A percentile compares a stretch with the other conserved stretches of the same genome.
phyloP scores from a whole-genome alignment of 2,888 invertebrate species.

The Panzeria rudis region DNA sequence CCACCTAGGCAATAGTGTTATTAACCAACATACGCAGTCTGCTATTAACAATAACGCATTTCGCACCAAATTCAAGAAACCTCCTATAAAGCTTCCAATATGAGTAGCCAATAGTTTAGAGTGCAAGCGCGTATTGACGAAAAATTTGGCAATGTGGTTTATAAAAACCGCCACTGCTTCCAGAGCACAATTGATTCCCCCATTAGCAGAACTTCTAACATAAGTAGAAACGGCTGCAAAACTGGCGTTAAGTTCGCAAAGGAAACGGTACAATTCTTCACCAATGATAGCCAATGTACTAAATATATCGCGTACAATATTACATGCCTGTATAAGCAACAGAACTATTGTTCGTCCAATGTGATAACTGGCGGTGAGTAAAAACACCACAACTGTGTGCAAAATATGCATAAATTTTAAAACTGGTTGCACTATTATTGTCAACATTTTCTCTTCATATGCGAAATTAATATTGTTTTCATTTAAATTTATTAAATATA shows the following conservation, averaged over 20 bases:
- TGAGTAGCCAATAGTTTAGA: slow-evolving; percentile 73
- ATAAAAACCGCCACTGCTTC: slow-evolving; percentile 69
- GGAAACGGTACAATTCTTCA: slow-evolving; percentile 74
- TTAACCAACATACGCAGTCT: slow-evolving; percentile 73
- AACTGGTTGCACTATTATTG: slow-evolving; percentile 55
- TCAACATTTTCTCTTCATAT: slow-evolving; percentile 36
- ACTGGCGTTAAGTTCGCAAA: slow-evolving; percentile 70
- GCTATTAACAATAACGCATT: slow-evolving; percentile 74
- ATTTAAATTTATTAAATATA: not conserved
- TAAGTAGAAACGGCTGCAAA: slow-evolving; percentile 64
- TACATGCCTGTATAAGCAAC: slow-evolving; percentile 60
- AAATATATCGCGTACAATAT: slow-evolving; percentile 59
- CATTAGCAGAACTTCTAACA: slow-evolving; percentile 71
- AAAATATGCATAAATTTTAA: slow-evolving; percentile 63
- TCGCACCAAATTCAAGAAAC: slow-evolving; percentile 62
- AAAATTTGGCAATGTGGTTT: slow-evolving; percentile 69
- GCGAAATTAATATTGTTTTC: not conserved
- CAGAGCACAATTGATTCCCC: slow-evolving; percentile 65
- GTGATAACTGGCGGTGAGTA: slow-evolving; percentile 71
- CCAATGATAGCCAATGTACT: slow-evolving; percentile 69
- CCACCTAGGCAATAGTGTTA: slow-evolving; percentile 73
- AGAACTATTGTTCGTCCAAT: slow-evolving; percentile 73
- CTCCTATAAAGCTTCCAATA: slow-evolving; percentile 61
- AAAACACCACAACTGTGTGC: slow-evolving; percentile 31
- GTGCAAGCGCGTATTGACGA: slow-evolving; percentile 71